Evolutionary conservation across 2,797 vertebrate genomes (phyloP).

Genomic region (Rhynchonycteris naso): DNA sequence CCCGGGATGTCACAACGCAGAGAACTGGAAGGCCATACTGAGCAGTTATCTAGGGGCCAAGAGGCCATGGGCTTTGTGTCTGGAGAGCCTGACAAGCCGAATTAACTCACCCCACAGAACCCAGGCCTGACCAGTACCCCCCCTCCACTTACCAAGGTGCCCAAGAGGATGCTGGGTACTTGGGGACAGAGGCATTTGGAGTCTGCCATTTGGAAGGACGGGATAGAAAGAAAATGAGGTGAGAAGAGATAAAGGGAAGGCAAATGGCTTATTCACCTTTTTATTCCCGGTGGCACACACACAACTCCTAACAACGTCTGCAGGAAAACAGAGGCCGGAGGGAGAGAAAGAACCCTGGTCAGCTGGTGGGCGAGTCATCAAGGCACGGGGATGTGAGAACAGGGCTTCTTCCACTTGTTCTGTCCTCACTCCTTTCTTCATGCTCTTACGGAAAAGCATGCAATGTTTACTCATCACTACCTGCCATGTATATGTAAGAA

Average conservation of each 20-base stretch:
- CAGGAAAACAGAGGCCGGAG: no score
- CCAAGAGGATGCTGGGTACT: neutral
- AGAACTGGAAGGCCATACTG: neutral
- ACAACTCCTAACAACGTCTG: neutral
- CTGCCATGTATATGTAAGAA: neutral
- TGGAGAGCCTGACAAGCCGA: neutral
- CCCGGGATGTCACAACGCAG: neutral
- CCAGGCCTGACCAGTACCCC: neutral
- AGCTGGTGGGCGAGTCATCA: neutral
- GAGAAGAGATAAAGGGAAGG: neutral
- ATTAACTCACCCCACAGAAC: neutral
- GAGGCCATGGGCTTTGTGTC: neutral
- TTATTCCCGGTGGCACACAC: neutral
- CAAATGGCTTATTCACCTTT: neutral
- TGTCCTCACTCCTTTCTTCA: neutral
- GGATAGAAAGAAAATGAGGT: neutral
- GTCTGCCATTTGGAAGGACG: neutral
- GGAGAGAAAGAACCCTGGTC: accelerated
- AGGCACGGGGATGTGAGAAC: accelerated
- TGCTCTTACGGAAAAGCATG: neutral
- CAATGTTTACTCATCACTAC: neutral
- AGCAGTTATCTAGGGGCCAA: neutral
- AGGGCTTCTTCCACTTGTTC: neutral
- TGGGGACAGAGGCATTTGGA: neutral
- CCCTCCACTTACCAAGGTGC: neutral